A percentile compares a stretch with the other conserved stretches of the same genome.
These are phyloP conservation scores for Gonatopus flavifemur DNA, from an alignment of 1,140 invertebrate genomes.

Conservation along the genomic window DNA sequence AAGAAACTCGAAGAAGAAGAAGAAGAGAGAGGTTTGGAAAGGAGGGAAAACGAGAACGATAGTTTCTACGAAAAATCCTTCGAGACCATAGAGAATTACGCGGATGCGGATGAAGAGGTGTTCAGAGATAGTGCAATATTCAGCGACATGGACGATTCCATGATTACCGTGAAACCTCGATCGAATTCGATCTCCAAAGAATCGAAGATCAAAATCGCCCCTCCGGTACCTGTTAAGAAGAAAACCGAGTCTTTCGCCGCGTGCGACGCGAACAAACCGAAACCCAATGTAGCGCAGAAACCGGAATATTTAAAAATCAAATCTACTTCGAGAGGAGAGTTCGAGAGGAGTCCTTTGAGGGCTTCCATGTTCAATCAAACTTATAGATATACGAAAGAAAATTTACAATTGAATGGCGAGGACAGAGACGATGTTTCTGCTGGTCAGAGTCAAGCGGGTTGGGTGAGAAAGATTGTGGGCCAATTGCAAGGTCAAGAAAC, in stretches of 20 bases:
- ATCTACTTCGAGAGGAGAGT: slow-evolving; percentile 4
- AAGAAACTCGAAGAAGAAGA: slow-evolving; percentile 12
- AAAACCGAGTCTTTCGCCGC: slow-evolving; percentile 5
- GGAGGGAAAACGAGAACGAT: slow-evolving; percentile 58
- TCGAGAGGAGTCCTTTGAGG: not conserved
- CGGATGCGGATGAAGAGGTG: slow-evolving; percentile 61
- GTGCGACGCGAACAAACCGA: slow-evolving; percentile 13
- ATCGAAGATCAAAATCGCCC: slow-evolving; percentile 38
- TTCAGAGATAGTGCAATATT: slow-evolving; percentile 84
- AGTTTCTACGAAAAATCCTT: slow-evolving; percentile 77
- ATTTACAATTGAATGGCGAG: slow-evolving; percentile 8
- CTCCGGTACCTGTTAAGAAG: slow-evolving; percentile 49
- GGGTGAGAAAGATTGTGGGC: slow-evolving; percentile 55
- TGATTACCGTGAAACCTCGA: slow-evolving; percentile 18
- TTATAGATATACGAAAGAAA: not conserved
- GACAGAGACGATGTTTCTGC: slow-evolving; percentile 47
- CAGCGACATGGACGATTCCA: slow-evolving; percentile 68
- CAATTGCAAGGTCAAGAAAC: slow-evolving; percentile 51
- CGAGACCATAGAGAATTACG: slow-evolving; percentile 70
- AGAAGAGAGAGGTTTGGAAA: slow-evolving; percentile 20
- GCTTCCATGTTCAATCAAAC: not conserved
- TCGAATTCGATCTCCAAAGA: not conserved
- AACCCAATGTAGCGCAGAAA: slow-evolving; percentile 38
- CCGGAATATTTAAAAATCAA: slow-evolving; percentile 38
- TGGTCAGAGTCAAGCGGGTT: slow-evolving; percentile 54